These are phyloP conservation scores for Chiridota heheva DNA, from an alignment of 35 echinoderm and acorn worm genomes.

Conservation along the genomic window DNA sequence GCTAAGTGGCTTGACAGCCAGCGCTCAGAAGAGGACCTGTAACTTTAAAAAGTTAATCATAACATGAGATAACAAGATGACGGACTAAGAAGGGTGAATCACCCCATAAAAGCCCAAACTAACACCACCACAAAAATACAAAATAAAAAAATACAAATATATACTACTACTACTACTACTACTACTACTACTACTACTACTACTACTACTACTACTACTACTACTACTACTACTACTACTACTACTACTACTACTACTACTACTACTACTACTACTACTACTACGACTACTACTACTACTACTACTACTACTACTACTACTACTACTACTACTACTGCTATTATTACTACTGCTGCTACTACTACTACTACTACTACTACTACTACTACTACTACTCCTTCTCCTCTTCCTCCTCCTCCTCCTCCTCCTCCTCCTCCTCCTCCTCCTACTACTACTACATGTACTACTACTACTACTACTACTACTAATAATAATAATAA, in stretches of 20 bases:
- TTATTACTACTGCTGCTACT: too few relatives aligned
- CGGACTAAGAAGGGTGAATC: too few relatives aligned
- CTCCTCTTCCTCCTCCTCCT: background rate
- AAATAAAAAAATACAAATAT: background rate
- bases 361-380: slow-evolving; percentile 10
- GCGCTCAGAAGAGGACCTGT: too few relatives aligned
- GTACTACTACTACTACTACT: slow-evolving; percentile 3
- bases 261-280: slow-evolving; percentile 7
- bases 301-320: slow-evolving; percentile 10
- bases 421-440: too few relatives aligned
- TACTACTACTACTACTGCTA: slow-evolving; percentile 10
- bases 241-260: slow-evolving; percentile 7
- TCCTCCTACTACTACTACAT: background rate
- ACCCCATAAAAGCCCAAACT: too few relatives aligned
- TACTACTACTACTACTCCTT: background rate
- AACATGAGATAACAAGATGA: too few relatives aligned
- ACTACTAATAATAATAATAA: background rate
- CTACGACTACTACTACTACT: slow-evolving; percentile 2
- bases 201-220: slow-evolving; percentile 10
- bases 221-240: slow-evolving; percentile 10
- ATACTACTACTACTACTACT: too few relatives aligned
- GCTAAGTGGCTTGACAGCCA: too few relatives aligned
- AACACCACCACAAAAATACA: too few relatives aligned
- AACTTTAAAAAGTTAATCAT: too few relatives aligned
- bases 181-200: slow-evolving; percentile 10